Conservation (phyloP, 2,113 vertebrate species). For the Laticauda laticaudata region DNA sequence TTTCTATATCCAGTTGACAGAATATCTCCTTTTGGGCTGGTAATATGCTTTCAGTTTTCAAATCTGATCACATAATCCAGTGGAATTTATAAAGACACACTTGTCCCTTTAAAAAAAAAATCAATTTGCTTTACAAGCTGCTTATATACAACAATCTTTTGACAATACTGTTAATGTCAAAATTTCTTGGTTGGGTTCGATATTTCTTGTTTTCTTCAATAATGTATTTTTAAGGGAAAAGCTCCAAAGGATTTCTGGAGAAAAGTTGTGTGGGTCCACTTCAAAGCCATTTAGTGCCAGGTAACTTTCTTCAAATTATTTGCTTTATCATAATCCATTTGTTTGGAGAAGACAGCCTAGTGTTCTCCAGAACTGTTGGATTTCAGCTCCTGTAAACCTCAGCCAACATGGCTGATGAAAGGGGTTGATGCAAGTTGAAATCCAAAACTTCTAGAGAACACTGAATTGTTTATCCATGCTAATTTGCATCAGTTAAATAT, state of each 20-base stretch:
- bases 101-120: background rate
- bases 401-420: background rate
- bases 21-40: constrained; percentile 10
- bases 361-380: background rate
- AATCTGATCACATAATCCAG: background rate
- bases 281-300: background rate
- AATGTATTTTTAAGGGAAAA: background rate
- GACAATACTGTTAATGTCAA: background rate
- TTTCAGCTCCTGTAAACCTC: background rate
- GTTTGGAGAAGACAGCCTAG: background rate
- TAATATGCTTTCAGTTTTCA: constrained; percentile 28
- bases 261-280: background rate
- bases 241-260: background rate
- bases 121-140: constrained; percentile 13
- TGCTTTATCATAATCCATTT: background rate
- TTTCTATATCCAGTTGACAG: constrained; percentile 3
- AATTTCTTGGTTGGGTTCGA: constrained; percentile 17
- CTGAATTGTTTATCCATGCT: background rate
- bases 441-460: background rate
- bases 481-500: constrained; percentile 1
- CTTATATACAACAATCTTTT: background rate
- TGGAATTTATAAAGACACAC: background rate
- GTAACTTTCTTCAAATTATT: background rate
- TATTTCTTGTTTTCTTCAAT: constrained; percentile 16
- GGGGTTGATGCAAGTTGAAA: background rate